Evolutionary conservation across 1,140 invertebrate genomes (phyloP), one percentile per base, ranked within the genome.

Genomic region (Sinonovacula constricta): DNA sequence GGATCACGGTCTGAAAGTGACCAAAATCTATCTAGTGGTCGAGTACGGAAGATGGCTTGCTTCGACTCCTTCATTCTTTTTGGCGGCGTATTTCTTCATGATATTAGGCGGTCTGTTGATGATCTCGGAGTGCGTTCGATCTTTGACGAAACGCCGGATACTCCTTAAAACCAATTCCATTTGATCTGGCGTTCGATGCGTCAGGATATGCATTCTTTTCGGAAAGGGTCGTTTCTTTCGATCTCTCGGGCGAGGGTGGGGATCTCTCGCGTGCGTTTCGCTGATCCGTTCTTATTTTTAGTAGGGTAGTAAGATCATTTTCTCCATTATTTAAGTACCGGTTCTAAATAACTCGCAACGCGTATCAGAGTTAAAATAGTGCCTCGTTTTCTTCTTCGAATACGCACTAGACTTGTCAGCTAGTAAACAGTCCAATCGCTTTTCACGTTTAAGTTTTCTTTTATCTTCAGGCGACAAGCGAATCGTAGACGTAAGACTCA

Each of bases 1-100:
- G 51, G 24, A 69, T 33, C 67, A 69, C 30, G 67, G 67, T 69
- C 49, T 69, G n/a, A 33, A 54, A 54, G 66, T 68, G 49, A 68
- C 49, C 66, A 68, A 68, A 68, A 68, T 68, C 1, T 69, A 69
- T 31, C 67, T 36, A 30, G 51, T 69, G 30, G 51, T 69, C 3
- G 34, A 39, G 54, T 80, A n/a, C 62, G 36, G n/a, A 53, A 56
- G 28, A 65, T 65, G 62, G 22, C 36, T 10, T 68, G 66, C 56
- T 68, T 68, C 31, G 53, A 68, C 1, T 31, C 26, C 49, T 68
- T 68, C 31, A 51, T 54, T 1, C 24, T n/a, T n/a, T n/a, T n/a
- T n/a, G n/a, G n/a, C n/a, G n/a, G n/a, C n/a, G n/a, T n/a, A n/a
- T n/a, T n/a, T n/a, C n/a, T n/a, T n/a, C n/a, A n/a, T n/a, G n/a